Evolutionary conservation across 2,113 vertebrate genomes (phyloP), one percentile per base, ranked within the genome.

Genomic region (Chlorodrepanis virens): DNA sequence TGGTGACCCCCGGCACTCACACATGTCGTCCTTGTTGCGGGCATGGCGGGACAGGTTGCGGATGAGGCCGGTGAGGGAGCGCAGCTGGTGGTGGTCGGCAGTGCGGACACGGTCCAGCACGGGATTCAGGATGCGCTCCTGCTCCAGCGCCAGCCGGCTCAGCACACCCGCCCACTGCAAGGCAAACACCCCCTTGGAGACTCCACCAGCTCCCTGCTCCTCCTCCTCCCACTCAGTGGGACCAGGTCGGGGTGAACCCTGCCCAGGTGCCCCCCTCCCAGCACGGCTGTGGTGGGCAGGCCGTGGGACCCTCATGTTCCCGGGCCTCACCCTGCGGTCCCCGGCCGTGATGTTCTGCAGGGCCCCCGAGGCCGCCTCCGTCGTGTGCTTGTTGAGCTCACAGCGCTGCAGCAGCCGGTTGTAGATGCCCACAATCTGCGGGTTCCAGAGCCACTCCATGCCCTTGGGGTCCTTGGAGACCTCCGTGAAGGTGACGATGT

Each of bases 381-480:
- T 98, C 0, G 98, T 99, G 87, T 98, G 97, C 37, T 98, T 94
- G 96, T 98, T 99, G 76, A 98, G 96, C 70, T 98, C 98, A 1
- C 98, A 98, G 96, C 97, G 98, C 96, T 99, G 99, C 80, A 99
- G 98, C 69, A 99, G 97, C 15, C 92, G 91, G 92, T 98, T 99
- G 96, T 99, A 99, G 39, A 99, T 92, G 22, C 91, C 97, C 87
- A 99, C 98, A 0, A 99, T 98, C 90, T 99, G 98, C 0, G 99
- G 99, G 96, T 99, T 99, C 99, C 99, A 99, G 65, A 99, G 98
- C 99, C 99, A 99, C 97, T 99, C 99, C 10, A 99, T 97, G 33
- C 99, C 99, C 81, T 98, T 98, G 33, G 99, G 99, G 80, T 98
- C 98, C 90, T 98, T 98, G 16, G 98, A 97, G 33, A 99, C 98